phyloP scores from a whole-genome alignment of 2,113 vertebrate genomes.

The Peromyscus polionotus region DNA sequence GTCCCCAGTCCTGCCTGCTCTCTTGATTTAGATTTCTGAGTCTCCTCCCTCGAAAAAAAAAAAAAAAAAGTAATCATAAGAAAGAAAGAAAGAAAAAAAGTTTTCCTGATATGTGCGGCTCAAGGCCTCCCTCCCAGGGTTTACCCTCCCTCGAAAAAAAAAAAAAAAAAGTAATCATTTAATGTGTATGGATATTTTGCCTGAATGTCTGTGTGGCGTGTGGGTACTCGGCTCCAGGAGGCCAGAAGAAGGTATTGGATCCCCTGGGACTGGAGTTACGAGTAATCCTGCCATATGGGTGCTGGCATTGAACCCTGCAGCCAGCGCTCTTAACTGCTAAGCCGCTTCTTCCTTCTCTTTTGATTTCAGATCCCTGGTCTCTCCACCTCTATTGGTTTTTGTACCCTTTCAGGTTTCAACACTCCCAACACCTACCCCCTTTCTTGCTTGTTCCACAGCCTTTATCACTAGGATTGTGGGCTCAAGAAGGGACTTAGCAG shows the following conservation, averaged over 20 bases:
- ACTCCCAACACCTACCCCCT: not conserved
- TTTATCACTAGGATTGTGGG: not conserved
- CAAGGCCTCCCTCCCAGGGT: no score
- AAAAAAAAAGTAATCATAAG: not conserved
- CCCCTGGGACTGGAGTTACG: not conserved
- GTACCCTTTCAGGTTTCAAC: not conserved
- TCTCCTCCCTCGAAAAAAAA: not conserved
- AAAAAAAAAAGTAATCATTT: not conserved
- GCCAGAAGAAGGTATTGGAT: not conserved
- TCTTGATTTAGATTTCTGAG: not conserved
- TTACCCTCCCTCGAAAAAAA: not conserved
- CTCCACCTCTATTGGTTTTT: not conserved
- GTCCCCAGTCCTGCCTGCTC: not conserved
- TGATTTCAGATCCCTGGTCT: not conserved
- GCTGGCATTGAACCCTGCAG: not conserved
- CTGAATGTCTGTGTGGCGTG: not conserved
- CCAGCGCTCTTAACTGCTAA: not conserved
- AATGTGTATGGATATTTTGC: not conserved
- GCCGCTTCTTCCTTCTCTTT: not conserved
- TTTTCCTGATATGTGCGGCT: no score
- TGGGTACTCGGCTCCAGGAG: not conserved
- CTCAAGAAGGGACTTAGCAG: not conserved
- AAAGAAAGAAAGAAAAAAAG: no score
- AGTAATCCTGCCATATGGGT: not conserved
- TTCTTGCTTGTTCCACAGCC: not conserved